phyloP scores from a whole-genome alignment of 35 echinoderm and acorn worm species.

The Antedon bifida region DNA sequence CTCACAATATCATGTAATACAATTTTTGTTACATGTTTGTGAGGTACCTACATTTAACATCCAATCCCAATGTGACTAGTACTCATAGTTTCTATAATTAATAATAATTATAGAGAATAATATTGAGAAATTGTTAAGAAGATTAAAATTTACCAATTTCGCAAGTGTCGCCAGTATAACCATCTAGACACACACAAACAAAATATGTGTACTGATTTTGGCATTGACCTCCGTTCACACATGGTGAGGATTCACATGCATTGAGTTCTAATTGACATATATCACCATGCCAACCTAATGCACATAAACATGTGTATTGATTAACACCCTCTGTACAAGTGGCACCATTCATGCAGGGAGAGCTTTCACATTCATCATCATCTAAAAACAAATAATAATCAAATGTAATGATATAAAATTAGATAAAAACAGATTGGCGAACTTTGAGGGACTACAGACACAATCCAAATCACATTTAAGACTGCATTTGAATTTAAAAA shows the following conservation, averaged over 20 bases:
- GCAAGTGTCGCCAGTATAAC: neutral
- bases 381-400: neutral
- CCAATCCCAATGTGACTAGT: too few relatives aligned
- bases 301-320: conserved; percentile 4
- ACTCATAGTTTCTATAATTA: too few relatives aligned
- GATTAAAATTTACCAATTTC: neutral
- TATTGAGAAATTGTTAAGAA: too few relatives aligned
- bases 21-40: too few relatives aligned
- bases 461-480: too few relatives aligned
- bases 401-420: too few relatives aligned
- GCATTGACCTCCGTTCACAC: neutral
- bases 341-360: conserved; percentile 16
- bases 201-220: neutral
- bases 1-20: too few relatives aligned
- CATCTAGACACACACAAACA: neutral
- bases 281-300: neutral
- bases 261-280: neutral
- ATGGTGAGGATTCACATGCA: neutral
- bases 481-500: too few relatives aligned
- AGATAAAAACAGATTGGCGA: too few relatives aligned
- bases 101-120: too few relatives aligned
- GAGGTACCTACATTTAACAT: too few relatives aligned
- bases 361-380: neutral
- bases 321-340: conserved; percentile 21
- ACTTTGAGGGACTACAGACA: too few relatives aligned